Percentiles rank a stretch among this genome's conserved stretches.
Conservation (phyloP, 2,797 vertebrate genomes). For the Prunella strophiata region DNA sequence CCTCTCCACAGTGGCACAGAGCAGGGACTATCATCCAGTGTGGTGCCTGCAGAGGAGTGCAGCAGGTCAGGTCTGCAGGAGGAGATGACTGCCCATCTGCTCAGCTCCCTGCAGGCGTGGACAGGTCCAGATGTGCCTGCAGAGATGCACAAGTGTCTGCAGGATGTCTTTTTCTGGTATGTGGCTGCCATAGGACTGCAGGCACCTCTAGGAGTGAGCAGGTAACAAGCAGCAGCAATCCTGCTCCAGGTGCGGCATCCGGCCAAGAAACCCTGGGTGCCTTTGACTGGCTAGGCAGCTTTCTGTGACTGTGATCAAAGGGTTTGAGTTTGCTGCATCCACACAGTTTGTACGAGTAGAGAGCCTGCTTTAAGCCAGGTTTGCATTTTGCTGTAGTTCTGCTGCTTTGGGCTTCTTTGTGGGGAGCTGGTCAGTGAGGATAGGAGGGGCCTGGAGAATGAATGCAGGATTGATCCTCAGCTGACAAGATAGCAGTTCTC, state of each 20-base stretch:
- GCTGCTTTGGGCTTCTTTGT: neutral
- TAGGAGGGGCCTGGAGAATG: neutral
- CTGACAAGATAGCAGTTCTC: neutral
- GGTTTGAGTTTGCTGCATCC: neutral
- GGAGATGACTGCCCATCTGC: accelerated
- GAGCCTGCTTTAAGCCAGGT: neutral
- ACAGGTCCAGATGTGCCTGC: neutral
- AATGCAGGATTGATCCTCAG: neutral
- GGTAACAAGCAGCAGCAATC: neutral
- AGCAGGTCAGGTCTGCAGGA: neutral
- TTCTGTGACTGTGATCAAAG: neutral
- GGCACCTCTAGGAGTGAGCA: neutral
- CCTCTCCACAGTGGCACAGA: accelerated
- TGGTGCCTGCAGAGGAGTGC: neutral
- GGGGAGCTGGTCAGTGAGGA: neutral
- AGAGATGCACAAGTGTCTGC: neutral
- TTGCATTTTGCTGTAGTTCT: neutral
- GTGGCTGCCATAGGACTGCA: neutral
- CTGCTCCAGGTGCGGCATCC: neutral
- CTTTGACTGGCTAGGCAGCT: neutral
- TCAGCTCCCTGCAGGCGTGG: accelerated
- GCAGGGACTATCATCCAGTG: accelerated
- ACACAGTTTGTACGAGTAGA: neutral
- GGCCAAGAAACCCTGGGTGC: neutral
- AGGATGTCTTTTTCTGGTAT: neutral